Base-by-base conservation (phyloP, 2,888 invertebrate species). In the Harpalus rufipes region DNA sequence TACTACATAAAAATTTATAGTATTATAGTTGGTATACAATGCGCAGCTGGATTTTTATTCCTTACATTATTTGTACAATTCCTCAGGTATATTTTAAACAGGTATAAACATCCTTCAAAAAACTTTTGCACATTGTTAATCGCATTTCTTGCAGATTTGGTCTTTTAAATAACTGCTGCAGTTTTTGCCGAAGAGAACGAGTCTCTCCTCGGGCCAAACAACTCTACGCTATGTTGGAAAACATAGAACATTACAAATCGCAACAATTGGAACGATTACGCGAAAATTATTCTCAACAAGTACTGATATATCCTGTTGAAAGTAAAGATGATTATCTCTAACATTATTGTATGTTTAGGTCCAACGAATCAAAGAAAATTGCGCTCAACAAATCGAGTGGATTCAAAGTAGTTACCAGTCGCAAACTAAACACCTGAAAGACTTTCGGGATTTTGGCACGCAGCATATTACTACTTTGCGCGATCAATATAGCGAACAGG, bases 401-500 rank as follows among this genome's bases (percentile, higher is more conserved):
- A 96, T 98, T 87, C 95, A 97, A 89, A 96, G 95, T 89, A 98
- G 97, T 90, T 98, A 98, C 90, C 95, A 96, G 88, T 93, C 95
- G 56, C 98, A 98, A 91, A 95, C 97, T 74, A 96, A 95, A 88
- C 96, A 97, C 90, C 92, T 97, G 81, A 94, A 95, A 88, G 97
- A 97, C 89, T 96, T 98, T 88, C 93, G 97, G 86, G 98, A 98
- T 89, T 98, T 97, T 90, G 98, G 98, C 85, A 96, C 97, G 80
- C 96, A 94, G 89, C 97, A 98, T 90, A 92, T 98, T 87, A 96
- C 96, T 85, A 93, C 96, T 1, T 93, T 98, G 88, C 93, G 96
- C 89, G 98, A 97, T 90, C 97, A 98, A 91, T 98, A 98, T 91
- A 95, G 95, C 89, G 97, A 98, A 91, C 98, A 98, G 95, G 97